A percentile compares a stretch with the other conserved stretches of the same genome.
phyloP scores from a whole-genome alignment of 1,140 invertebrate species.

The Neomicropteryx cornuta region DNA sequence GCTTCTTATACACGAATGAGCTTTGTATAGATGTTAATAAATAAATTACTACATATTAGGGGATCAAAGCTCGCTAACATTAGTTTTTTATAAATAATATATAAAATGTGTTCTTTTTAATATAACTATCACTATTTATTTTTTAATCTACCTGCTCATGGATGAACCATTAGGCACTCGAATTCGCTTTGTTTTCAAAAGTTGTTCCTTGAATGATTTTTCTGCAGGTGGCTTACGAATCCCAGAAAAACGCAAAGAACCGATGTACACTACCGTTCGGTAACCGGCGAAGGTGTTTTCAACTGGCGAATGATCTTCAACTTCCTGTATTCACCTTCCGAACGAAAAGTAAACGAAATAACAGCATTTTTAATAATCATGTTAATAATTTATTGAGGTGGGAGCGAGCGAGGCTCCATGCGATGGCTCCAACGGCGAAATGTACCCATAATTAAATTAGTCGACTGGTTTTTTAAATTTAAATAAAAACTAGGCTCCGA shows the following conservation, averaged over 20 bases:
- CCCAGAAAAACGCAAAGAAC: conserved; percentile 61
- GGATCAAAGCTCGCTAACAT: too few species aligned
- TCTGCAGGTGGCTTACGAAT: conserved; percentile 69
- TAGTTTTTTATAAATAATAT: too few species aligned
- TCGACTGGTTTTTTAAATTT: not conserved
- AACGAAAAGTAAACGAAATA: conserved; percentile 56
- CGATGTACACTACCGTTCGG: conserved; percentile 71
- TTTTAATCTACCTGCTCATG: too few species aligned
- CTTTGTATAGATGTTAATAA: too few species aligned
- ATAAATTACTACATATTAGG: too few species aligned
- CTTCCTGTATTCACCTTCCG: conserved; percentile 66
- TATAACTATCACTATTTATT: too few species aligned
- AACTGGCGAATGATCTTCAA: conserved; percentile 86
- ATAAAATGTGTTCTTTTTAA: too few species aligned
- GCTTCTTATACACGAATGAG: too few species aligned
- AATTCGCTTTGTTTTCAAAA: too few species aligned
- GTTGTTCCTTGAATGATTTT: too few species aligned
- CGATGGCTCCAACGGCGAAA: not conserved
- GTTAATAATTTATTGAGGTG: not conserved
- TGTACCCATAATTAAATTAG: not conserved
- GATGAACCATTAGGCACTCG: too few species aligned
- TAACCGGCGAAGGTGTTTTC: conserved; percentile 75
- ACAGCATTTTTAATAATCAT: conserved; percentile 11
- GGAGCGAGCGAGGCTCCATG: not conserved
- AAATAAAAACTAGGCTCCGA: not conserved